Base-by-base conservation (phyloP, 2,797 vertebrate genomes). In the Rhinogobio ventralis region DNA sequence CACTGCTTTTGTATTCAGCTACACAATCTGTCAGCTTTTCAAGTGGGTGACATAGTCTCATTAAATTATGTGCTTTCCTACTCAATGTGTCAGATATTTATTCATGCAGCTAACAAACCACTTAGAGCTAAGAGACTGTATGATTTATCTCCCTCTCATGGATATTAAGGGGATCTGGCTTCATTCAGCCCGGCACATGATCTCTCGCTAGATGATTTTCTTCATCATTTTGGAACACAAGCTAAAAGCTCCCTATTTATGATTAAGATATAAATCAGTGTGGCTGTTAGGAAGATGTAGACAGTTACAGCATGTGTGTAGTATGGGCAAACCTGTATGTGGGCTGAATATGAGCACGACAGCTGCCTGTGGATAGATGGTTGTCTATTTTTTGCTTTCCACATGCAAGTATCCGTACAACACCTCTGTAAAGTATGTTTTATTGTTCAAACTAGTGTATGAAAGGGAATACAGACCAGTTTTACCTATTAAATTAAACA, bases 81-180 rank as follows among this genome's bases (percentile, higher is more conserved):
- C 28, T 82, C 42, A 8, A 51, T 39, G 71, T 82, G 69, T 82
- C 81, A 74, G 20, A 82, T 82, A 82, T 73, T 62, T 82, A 72
- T 74, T 51, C 57, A 39, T 49, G 55, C 81, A 74, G 81, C 69
- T 49, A 82, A 74, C 57, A 82, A 82, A 49, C 81, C 69, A 82
- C 55, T 82, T 64, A 82, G 69, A 66, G 81, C 55, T 72, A 42
- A 79, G 25, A 64, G 45, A 64, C 39, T 7, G 3, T 66, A 42
- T 66, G 57, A 86, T 78, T 62, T 66, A 82, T 81, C 45, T 33
- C 39, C 36, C 66, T 76, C 19, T 60, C 5, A 73, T 68, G 30
- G 66, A 75, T 79, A 39, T 30, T 55, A 62, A 80, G 53, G 11
- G 33, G 62, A 80, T 53, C 60, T 86, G 45, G 33, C 60, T 75